phyloP scores from a whole-genome alignment of 2,888 invertebrate genomes.

The Microdon myrmicae region DNA sequence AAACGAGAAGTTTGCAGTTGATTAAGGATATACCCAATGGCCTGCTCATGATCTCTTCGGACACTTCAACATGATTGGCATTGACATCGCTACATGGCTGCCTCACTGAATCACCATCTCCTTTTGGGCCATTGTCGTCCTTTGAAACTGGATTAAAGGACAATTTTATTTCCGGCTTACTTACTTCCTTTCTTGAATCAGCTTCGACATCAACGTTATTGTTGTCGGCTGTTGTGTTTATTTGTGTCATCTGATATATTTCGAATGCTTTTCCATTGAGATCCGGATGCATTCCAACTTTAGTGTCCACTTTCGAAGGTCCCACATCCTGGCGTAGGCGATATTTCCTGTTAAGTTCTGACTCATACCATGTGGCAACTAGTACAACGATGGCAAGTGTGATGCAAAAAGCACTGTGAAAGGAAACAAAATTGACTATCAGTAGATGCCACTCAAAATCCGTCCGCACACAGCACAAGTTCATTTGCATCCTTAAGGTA shows the following conservation, averaged over 20 bases:
- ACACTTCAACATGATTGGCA: conserved; percentile 33
- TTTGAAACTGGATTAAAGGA: conserved; percentile 53
- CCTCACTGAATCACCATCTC: conserved; percentile 1
- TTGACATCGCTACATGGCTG: conserved; percentile 31
- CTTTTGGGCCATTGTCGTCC: neutral
- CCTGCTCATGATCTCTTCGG: conserved; percentile 17
- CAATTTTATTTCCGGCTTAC: conserved; percentile 65
- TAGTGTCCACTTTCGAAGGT: conserved; percentile 15
- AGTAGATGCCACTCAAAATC: too few relatives aligned
- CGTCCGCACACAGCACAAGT: too few relatives aligned
- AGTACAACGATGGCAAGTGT: conserved; percentile 67
- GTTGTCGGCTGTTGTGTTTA: conserved; percentile 53
- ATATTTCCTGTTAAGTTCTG: conserved; percentile 63
- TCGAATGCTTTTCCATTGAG: conserved; percentile 61
- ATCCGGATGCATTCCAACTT: conserved; percentile 44
- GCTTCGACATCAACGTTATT: conserved; percentile 57
- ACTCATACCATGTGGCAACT: conserved; percentile 75
- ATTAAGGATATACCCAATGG: conserved; percentile 57
- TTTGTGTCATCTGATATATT: conserved; percentile 64
- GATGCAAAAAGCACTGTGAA: conserved; percentile 69
- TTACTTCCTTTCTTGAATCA: conserved; percentile 62
- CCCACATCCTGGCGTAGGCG: conserved; percentile 54
- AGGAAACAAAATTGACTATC: conserved; percentile 2
- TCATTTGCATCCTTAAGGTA: neutral
- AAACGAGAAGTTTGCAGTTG: too few relatives aligned